These are phyloP conservation scores for Sminthurinus aureus DNA, from an alignment of 2,888 invertebrate genomes.

Conservation along the genomic window DNA sequence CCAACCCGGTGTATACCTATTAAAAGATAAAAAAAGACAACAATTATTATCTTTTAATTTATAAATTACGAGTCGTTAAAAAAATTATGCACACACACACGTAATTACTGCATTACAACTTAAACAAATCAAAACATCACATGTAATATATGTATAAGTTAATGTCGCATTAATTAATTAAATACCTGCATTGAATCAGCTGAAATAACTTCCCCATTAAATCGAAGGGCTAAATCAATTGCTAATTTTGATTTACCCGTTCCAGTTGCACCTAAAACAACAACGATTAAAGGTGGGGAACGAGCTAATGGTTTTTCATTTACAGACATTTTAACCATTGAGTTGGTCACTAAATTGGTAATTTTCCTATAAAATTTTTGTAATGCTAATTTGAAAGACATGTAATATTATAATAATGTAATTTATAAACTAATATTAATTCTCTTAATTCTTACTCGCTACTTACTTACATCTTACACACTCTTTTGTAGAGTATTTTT, in stretches of 20 bases:
- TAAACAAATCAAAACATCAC: too few relatives aligned
- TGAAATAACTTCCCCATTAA: constrained; percentile 91
- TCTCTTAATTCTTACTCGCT: too few relatives aligned
- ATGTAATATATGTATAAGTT: too few relatives aligned
- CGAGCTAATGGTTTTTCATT: background rate
- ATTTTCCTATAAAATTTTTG: too few relatives aligned
- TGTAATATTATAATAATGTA: too few relatives aligned
- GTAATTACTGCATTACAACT: background rate
- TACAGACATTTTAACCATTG: background rate
- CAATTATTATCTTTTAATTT: background rate
- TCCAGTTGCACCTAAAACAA: constrained; percentile 95
- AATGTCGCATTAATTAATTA: background rate
- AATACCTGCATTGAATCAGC: constrained; percentile 99
- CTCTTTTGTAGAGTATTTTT: too few relatives aligned
- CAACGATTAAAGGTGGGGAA: constrained; percentile 72
- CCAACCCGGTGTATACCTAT: constrained; percentile 91
- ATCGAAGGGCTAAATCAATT: constrained; percentile 85
- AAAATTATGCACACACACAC: background rate
- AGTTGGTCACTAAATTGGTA: too few relatives aligned
- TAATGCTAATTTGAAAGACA: too few relatives aligned
- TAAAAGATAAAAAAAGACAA: background rate
- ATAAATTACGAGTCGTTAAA: background rate
- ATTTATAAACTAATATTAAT: too few relatives aligned
- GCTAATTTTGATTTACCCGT: constrained; percentile 97
- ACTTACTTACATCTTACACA: too few relatives aligned